Conservation (phyloP, 2,888 invertebrate species). For the Pristionchus entomophagus region DNA sequence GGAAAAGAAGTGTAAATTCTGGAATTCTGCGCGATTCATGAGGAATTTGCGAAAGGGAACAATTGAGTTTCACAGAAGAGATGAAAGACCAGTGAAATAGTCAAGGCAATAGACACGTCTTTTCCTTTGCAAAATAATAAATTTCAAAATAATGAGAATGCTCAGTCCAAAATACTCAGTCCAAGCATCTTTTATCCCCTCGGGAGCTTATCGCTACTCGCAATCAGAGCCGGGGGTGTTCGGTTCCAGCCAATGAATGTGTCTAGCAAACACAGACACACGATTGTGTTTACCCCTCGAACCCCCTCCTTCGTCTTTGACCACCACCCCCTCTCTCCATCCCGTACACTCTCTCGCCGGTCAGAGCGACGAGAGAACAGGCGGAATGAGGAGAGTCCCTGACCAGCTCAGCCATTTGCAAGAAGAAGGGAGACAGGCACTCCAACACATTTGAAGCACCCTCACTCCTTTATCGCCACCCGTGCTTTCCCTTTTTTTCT, state of each 20-base stretch:
- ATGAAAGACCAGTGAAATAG: too few relatives aligned
- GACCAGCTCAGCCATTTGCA: slow-evolving; percentile 6
- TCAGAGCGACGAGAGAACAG: too few relatives aligned
- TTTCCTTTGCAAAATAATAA: too few relatives aligned
- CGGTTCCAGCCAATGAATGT: background rate
- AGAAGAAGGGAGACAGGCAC: background rate
- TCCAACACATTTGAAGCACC: slow-evolving; percentile 39
- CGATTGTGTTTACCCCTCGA: slow-evolving; percentile 2
- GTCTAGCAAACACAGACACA: background rate
- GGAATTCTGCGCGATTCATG: too few relatives aligned
- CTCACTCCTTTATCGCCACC: slow-evolving; percentile 20
- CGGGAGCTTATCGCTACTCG: background rate
- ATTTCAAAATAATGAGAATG: too few relatives aligned
- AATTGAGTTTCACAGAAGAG: too few relatives aligned
- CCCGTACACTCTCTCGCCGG: background rate
- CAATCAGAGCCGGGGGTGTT: background rate
- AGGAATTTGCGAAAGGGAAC: too few relatives aligned
- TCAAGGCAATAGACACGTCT: too few relatives aligned
- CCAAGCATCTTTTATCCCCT: too few relatives aligned
- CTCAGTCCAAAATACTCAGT: too few relatives aligned
- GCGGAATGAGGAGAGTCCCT: background rate
- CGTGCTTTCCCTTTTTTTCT: background rate
- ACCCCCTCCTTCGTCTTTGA: background rate
- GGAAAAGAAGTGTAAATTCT: too few relatives aligned
- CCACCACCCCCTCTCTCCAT: background rate